phyloP scores from a whole-genome alignment of 1,140 invertebrate genomes.

The Cryptotermes secundus region DNA sequence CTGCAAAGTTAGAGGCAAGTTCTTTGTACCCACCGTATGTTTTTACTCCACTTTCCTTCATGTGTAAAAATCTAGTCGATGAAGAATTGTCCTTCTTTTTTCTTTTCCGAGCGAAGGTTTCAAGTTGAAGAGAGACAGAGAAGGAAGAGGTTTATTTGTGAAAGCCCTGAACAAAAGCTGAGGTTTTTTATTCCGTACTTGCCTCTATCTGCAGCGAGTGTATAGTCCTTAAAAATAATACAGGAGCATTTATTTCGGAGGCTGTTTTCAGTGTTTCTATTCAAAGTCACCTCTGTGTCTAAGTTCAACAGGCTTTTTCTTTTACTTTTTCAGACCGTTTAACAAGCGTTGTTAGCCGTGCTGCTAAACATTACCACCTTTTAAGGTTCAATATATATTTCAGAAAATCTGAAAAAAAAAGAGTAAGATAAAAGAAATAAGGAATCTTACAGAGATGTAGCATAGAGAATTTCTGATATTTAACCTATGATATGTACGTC shows the following conservation, averaged over 20 bases:
- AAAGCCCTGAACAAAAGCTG: slow-evolving; percentile 15
- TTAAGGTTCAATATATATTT: too few species aligned
- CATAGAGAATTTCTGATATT: too few species aligned
- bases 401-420: too few species aligned
- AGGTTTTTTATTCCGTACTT: not conserved
- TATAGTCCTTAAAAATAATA: slow-evolving; percentile 19
- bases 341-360: not conserved
- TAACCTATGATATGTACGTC: too few species aligned
- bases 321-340: not conserved
- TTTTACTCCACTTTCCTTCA: not conserved
- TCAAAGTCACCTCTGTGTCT: not conserved
- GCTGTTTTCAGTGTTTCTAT: not conserved
- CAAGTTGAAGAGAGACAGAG: not conserved
- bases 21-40: slow-evolving; percentile 11
- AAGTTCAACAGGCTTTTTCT: not conserved
- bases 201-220: not conserved
- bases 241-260: not conserved
- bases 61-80: not conserved
- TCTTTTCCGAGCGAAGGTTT: not conserved
- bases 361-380: too few species aligned
- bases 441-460: too few species aligned
- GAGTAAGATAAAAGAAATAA: too few species aligned
- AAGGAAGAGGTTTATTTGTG: not conserved
- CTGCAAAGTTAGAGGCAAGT: not conserved
- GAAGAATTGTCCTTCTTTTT: too few species aligned